Evolutionary conservation across 2,113 vertebrate genomes (phyloP), one percentile per base, ranked within the genome.

Genomic region (Ancistrus triradiatus): DNA sequence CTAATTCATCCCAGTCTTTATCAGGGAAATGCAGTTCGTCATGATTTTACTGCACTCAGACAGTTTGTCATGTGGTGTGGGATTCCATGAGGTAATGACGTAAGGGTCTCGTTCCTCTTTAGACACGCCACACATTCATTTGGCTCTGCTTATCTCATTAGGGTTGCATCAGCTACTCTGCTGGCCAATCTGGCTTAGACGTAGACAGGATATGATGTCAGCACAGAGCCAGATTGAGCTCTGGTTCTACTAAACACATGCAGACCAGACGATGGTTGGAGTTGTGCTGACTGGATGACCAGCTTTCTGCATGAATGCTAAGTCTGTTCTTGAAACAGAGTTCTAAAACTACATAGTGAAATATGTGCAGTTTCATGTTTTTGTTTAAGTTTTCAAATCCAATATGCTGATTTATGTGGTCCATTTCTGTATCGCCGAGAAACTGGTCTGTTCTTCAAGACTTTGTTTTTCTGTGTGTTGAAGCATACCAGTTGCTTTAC

Each of bases 11-110:
- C 3, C 58, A 42, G 56, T 35, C 22, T 56, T 50, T 27, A 42
- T 28, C 47, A 56, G 21, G 56, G 50, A 68, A 25, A 43, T 46
- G 5, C 3, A 64, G 62, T 69, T 73, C 56, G 59, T 35, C 7
- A 37, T 18, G n/a, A 17, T 53, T 75, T 84, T 78, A 85, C 1
- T 64, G 71, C 76, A 78, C 73, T 66, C 67, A 84, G 82, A 76
- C 78, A 42, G 43, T 61, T 62, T 82, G 72, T 78, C 17, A 3
- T 63, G 77, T 64, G 55, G 74, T 73, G 42, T 69, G 77, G 80
- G 80, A 80, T 78, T 82, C 81, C 77, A 48, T 75, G 33, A 68
- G 14, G 73, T 25, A 42, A 72, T 78, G 65, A 79, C 78, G 76
- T 84, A 70, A 76, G 80, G 75, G 66, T 68, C 74, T 72, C 60